Evolutionary conservation across 2,113 vertebrate species (phyloP), one percentile per base, ranked within the genome.

Genomic region (Phylloscopus trochiloides): DNA sequence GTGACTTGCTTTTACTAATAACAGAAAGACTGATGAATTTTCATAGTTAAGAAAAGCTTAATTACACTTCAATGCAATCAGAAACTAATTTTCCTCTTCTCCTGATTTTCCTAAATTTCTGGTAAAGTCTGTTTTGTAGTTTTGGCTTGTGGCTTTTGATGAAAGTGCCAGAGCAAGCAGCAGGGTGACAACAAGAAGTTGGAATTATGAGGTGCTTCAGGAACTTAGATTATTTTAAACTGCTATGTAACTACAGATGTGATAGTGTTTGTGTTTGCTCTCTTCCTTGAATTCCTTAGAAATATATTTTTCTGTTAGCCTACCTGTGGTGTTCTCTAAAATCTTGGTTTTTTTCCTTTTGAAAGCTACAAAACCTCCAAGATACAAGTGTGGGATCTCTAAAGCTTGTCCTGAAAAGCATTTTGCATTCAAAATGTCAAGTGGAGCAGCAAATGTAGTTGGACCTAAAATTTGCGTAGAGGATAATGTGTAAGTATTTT

Each of bases 401-500:
- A 99, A 99, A 96, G 86, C 98, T 28, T 99, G 99, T 96, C 99
- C 99, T 15, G 92, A 95, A n/a, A 98, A 98, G 42, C 98, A 99
- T 96, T 99, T 99, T 91, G 97, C 99, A 74, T 99, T 99, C 96
- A 99, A 99, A 98, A 99, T 99, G 97, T 97, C 99, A 89, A 99
- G 99, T 70, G 99, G 99, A 87, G 99, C 99, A 40, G 99, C 99
- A 3, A 99, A 99, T 34, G 99, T 99, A 47, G 99, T 99, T 50
- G 99, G 99, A 65, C 99, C 99, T 75, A 98, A 99, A 97, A 98
- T 99, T 58, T 99, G 99, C 80, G 93, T 99, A 38, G 99, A 99
- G 85, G 99, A 99, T 96, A 99, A 98, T 10, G 50, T 99, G 99
- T 99, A 97, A 98, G 99, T 98, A 90, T 95, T 89, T 68, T 55